These are phyloP conservation scores for Poeciliopsis prolifica DNA, from an alignment of 2,113 vertebrate genomes.

Conservation along the genomic window DNA sequence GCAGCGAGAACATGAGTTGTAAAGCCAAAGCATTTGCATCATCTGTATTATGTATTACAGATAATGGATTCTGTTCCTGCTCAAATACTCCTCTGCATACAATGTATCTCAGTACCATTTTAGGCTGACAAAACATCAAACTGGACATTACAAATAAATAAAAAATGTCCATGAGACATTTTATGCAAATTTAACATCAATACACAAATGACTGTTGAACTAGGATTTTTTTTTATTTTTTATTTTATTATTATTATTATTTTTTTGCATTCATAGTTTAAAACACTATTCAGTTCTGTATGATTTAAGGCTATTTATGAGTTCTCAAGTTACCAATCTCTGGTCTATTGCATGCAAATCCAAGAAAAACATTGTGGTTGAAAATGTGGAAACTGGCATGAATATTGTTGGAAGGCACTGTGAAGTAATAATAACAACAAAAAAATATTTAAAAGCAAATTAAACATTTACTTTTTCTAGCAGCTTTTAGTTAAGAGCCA, in stretches of 20 bases:
- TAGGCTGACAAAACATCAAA: no score
- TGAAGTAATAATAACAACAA: neutral
- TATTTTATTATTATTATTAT: no score
- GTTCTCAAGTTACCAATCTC: no score
- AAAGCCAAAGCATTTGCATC: neutral
- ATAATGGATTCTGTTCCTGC: constrained; percentile 3
- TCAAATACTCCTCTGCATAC: neutral
- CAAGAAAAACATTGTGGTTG: neutral
- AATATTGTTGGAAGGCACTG: neutral
- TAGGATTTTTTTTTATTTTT: no score
- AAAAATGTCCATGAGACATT: no score
- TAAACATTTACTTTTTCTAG: neutral
- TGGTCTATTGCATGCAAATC: no score
- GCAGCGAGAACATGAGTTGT: neutral
- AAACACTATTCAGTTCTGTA: no score
- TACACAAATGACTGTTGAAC: no score
- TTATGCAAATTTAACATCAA: no score
- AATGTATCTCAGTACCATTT: neutral
- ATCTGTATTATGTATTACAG: neutral
- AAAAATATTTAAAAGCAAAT: neutral
- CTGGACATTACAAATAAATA: no score
- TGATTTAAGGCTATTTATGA: no score
- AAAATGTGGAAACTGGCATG: neutral
- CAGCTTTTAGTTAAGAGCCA: neutral
- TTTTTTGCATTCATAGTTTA: no score